These are phyloP conservation scores for Scolanthus callimorphus DNA, from an alignment of 92 coral and sea anemone species.

Conservation along the genomic window DNA sequence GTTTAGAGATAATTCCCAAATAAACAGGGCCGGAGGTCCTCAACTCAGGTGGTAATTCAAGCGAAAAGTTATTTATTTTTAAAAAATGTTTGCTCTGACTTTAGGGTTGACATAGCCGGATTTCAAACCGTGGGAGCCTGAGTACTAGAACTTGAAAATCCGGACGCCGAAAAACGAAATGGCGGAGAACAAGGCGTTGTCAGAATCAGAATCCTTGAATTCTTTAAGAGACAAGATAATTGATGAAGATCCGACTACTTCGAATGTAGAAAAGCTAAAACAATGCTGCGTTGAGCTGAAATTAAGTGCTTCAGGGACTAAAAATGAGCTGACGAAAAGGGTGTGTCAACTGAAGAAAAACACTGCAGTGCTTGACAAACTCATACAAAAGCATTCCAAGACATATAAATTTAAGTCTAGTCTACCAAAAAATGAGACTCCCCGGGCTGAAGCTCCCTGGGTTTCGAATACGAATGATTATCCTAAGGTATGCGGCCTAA, in stretches of 20 bases:
- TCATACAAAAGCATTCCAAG: slow-evolving; percentile 4
- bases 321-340: slow-evolving; percentile 26
- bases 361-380: slow-evolving; percentile 13
- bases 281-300: slow-evolving; percentile 27
- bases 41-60: no score
- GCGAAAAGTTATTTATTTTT: no score
- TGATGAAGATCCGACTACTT: slow-evolving; percentile 27
- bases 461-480: slow-evolving; percentile 16
- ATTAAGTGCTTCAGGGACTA: slow-evolving; percentile 35
- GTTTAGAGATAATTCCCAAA: no score
- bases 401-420: slow-evolving; percentile 22
- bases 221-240: slow-evolving; percentile 14
- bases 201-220: slow-evolving; percentile 7
- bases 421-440: slow-evolving; percentile 15
- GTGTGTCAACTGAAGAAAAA: slow-evolving; percentile 16
- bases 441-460: slow-evolving; percentile 37
- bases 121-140: no score
- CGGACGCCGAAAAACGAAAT: no score
- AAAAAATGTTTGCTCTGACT: no score
- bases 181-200: no score
- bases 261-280: slow-evolving; percentile 18
- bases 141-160: no score
- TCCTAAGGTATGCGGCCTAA: slow-evolving; percentile 10
- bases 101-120: no score
- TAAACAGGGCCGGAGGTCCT: no score